Conservation (phyloP, 2,888 invertebrate species). For the Torymus tubicola region DNA sequence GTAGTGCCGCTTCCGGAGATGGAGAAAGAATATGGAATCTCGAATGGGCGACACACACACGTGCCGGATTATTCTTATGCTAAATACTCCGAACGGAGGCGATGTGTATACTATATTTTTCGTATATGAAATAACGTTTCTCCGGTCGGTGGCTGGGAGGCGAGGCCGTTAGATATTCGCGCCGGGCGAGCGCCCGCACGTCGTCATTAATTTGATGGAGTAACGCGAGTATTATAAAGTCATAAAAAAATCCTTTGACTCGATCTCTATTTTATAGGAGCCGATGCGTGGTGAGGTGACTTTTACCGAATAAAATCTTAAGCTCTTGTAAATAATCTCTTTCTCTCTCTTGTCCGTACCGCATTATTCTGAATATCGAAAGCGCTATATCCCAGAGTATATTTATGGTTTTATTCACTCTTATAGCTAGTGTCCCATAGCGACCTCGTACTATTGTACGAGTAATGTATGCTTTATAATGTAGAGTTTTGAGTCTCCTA, state of each 20-base stretch:
- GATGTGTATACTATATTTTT: slow-evolving; percentile 17
- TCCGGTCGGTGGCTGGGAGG: background rate
- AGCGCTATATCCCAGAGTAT: background rate
- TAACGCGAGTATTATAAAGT: slow-evolving; percentile 18
- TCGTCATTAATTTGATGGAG: slow-evolving; percentile 26
- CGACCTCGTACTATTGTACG: too few relatives aligned
- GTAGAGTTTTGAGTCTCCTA: too few relatives aligned
- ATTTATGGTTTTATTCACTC: too few relatives aligned
- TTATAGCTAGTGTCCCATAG: too few relatives aligned
- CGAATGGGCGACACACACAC: background rate
- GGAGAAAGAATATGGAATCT: background rate
- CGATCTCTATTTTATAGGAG: slow-evolving; percentile 1
- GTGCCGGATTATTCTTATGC: slow-evolving; percentile 38
- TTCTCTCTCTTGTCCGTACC: background rate
- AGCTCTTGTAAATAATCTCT: slow-evolving; percentile 13
- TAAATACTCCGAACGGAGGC: slow-evolving; percentile 13
- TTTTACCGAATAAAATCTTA: slow-evolving; percentile 11
- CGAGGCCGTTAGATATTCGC: background rate
- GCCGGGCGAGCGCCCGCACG: background rate
- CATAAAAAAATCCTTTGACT: slow-evolving; percentile 16
- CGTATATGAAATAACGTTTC: slow-evolving; percentile 25
- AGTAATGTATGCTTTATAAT: too few relatives aligned
- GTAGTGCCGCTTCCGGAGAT: slow-evolving; percentile 27
- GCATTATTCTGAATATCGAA: background rate
- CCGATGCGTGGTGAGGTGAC: background rate